phyloP scores from a whole-genome alignment of 2,113 vertebrate species.

The Dicaeum eximium region DNA sequence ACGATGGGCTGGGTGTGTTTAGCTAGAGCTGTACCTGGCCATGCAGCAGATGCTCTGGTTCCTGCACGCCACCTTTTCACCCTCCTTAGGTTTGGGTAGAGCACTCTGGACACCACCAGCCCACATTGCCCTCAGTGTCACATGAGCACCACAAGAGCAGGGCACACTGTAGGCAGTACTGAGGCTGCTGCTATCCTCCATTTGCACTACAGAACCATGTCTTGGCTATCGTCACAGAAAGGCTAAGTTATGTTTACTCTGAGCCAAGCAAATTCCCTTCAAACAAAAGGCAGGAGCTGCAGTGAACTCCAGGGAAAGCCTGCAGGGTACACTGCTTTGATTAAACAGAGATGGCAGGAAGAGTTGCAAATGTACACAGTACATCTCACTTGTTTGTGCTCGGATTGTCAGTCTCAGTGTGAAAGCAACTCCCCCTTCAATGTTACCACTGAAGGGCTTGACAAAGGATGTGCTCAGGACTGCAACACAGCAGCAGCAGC shows the following conservation, averaged over 20 bases:
- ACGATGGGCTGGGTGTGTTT: background rate
- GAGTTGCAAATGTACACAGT: background rate
- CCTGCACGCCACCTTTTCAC: background rate
- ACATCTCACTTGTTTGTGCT: background rate
- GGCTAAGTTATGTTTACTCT: background rate
- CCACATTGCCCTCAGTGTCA: background rate
- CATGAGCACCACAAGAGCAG: background rate
- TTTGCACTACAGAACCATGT: background rate
- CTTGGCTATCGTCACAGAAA: background rate
- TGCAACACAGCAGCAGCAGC: background rate
- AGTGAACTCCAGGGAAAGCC: constrained; percentile 10
- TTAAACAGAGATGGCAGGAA: background rate
- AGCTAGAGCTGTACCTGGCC: background rate
- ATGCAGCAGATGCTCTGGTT: background rate
- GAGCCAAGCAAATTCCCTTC: background rate
- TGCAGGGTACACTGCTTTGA: background rate
- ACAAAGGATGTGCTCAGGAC: background rate
- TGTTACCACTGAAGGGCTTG: background rate
- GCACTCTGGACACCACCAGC: background rate
- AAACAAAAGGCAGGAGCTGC: background rate
- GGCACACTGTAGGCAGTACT: fast-evolving
- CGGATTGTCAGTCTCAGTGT: background rate
- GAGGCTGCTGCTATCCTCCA: background rate
- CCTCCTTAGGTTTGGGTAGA: background rate
- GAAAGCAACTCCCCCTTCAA: background rate